Percentiles rank a stretch among this genome's conserved stretches.
These are phyloP conservation scores for Labia minor DNA, from an alignment of 2,888 invertebrate genomes.

Conservation along the genomic window DNA sequence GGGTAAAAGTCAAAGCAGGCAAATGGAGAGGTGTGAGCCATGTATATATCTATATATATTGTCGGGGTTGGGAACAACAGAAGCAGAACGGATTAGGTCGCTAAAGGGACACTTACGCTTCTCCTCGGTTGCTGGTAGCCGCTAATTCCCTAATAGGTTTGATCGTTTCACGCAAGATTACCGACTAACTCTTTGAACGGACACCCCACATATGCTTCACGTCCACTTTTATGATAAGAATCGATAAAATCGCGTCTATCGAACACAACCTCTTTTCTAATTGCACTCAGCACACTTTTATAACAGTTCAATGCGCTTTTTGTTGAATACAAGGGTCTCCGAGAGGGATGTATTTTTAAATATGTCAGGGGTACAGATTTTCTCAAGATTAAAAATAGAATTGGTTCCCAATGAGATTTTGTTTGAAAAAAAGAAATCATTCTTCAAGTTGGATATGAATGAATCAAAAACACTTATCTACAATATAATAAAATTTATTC, in stretches of 20 bases:
- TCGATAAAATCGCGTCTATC: not conserved
- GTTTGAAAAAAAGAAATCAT: too few species aligned
- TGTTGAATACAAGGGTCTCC: not conserved
- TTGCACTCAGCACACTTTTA: not conserved
- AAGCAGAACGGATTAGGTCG: conserved; percentile 13
- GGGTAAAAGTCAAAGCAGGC: conserved; percentile 13
- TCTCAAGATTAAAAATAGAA: conserved; percentile 9
- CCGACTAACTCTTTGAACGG: conserved; percentile 13
- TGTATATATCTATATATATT: not conserved
- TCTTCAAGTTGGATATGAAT: too few species aligned
- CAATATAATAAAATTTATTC: too few species aligned
- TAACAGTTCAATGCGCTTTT: conserved; percentile 13
- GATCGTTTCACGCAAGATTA: conserved; percentile 13
- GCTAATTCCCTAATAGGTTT: conserved; percentile 5
- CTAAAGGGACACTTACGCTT: conserved; percentile 8
- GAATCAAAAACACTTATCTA: too few species aligned
- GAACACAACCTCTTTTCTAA: not conserved
- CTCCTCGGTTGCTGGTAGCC: conserved; percentile 13
- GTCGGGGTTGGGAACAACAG: not conserved
- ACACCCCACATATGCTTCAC: not conserved
- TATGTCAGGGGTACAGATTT: not conserved
- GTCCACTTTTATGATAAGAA: conserved; percentile 13
- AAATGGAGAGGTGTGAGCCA: not conserved
- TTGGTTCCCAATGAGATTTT: too few species aligned
- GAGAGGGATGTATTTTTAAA: not conserved